A percentile compares a stretch with the other conserved stretches of the same genome.
Conservation (phyloP, 1,140 invertebrate genomes). For the Nephila pilipes region DNA sequence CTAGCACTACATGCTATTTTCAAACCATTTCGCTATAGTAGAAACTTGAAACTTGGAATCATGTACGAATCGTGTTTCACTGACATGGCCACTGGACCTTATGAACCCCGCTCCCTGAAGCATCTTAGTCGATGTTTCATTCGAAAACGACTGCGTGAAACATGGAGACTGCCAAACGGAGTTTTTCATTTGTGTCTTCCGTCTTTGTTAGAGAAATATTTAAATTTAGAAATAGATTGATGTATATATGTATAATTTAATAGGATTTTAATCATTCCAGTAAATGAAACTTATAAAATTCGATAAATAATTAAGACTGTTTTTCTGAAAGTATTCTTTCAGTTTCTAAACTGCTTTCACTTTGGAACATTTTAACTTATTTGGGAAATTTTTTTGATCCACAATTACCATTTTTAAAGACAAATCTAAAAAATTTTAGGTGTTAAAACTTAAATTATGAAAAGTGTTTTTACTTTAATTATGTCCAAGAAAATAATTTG, state of each 20-base stretch:
- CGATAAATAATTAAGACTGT: too few relatives aligned
- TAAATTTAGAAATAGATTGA: constrained; percentile 31
- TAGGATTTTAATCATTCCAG: too few relatives aligned
- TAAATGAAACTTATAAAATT: too few relatives aligned
- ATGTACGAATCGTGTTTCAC: constrained; percentile 26
- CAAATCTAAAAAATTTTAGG: too few relatives aligned
- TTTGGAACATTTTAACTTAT: too few relatives aligned
- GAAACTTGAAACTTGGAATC: background rate
- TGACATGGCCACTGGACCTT: background rate
- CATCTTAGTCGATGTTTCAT: constrained; percentile 12
- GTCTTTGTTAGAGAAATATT: background rate
- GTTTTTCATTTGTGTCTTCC: background rate
- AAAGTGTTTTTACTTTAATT: too few relatives aligned
- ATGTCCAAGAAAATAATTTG: too few relatives aligned
- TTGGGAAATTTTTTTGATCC: too few relatives aligned
- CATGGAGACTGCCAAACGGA: background rate
- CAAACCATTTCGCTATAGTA: constrained; percentile 9
- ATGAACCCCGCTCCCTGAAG: background rate
- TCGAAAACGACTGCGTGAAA: background rate
- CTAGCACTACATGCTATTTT: constrained; percentile 27
- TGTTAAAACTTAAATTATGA: too few relatives aligned
- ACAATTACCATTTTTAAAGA: too few relatives aligned
- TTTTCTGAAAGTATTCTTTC: too few relatives aligned
- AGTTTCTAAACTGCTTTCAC: too few relatives aligned
- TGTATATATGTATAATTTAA: background rate